Base-by-base conservation (phyloP, 2,113 vertebrate genomes). In the Amazona vittata region DNA sequence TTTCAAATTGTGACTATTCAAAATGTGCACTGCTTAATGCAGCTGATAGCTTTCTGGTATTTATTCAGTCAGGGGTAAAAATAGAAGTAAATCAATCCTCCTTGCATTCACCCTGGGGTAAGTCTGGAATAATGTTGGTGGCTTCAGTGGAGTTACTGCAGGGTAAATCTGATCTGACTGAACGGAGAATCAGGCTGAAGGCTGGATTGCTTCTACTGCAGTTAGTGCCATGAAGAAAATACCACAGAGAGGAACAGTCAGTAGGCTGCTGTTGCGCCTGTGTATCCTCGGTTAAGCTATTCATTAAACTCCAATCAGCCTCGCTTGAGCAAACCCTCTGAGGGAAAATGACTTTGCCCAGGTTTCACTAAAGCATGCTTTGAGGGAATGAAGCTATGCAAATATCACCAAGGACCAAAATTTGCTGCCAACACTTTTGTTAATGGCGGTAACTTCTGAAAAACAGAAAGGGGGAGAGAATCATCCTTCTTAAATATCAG, bases 251-350 rank as follows among this genome's bases (percentile, higher is more conserved):
- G 68, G 19, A 47, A 69, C n/a, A 83, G 49, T 19, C 49, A 77
- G 79, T 26, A 46, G 55, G 33, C 68, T 86, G 60, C 73, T 13
- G 57, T 13, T 78, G 73, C 25, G 37, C 77, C 41, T 89, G 49
- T 70, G 60, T 39, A 57, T 65, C 53, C 50, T 86, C 50, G 70
- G 25, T 63, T 81, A 65, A 86, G 28, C 31, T 82, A 31, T 43
- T 94, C 47, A 85, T 84, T 96, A 76, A 95, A 84, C 47, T 76
- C 65, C 39, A 24, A 76, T 86, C 63, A 83, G 70, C 39, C 76
- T 89, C 0, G 0, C 82, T 70, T 87, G 52, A 94, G 41, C 35
- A 88, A 94, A 90, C 33, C n/a, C 47, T 70, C 55, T 68, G 62
- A 77, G 43, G 69, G 20, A 26, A 91, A 83, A 65, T 67, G 39